Conservation (phyloP, 2,797 vertebrate genomes). For the Cirrhinus molitorella region DNA sequence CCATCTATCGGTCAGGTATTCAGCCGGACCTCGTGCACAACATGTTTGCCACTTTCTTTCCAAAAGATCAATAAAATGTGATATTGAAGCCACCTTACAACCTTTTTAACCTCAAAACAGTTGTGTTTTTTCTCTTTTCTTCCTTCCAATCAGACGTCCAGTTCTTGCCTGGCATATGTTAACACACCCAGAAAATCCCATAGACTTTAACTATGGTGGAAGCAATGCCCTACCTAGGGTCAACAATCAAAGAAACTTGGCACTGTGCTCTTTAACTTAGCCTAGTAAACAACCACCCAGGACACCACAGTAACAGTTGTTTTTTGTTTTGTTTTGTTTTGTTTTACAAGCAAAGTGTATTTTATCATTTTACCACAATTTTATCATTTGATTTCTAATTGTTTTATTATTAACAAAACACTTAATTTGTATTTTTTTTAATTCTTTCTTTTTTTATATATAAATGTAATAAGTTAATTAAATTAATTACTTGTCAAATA, state of each 20-base stretch:
- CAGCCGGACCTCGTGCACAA: neutral
- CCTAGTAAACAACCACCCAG: neutral
- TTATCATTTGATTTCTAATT: no score
- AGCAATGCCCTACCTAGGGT: no score
- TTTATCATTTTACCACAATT: no score
- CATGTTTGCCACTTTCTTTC: neutral
- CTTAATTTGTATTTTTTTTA: no score
- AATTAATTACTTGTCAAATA: no score
- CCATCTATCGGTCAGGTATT: neutral
- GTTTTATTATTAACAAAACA: no score
- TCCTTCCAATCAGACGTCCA: neutral
- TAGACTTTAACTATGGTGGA: neutral
- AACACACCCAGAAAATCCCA: neutral
- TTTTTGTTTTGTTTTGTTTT: no score
- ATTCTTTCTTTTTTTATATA: no score
- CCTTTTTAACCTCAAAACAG: neutral
- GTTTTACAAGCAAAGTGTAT: no score
- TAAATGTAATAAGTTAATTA: no score
- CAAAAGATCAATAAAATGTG: neutral
- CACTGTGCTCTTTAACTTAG: neutral
- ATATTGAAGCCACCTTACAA: neutral
- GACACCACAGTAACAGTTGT: neutral
- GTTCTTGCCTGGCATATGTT: neutral
- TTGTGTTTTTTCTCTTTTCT: no score
- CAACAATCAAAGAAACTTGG: neutral